Evolutionary conservation across 1,140 invertebrate species (phyloP).

Genomic region (Oscheius sp.): DNA sequence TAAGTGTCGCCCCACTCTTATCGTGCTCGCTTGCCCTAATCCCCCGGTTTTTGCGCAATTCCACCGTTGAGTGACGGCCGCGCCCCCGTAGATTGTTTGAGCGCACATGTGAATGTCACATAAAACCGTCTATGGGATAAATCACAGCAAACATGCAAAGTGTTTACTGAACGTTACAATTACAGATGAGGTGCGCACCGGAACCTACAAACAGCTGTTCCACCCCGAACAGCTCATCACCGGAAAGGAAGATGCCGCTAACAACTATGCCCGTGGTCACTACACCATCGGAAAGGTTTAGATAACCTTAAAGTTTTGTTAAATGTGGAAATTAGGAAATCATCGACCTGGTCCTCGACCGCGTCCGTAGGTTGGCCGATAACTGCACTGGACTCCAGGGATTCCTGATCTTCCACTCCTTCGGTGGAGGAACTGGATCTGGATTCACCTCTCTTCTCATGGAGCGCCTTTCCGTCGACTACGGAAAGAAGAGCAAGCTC

Average conservation of each 20-base stretch:
- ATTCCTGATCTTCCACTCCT: slow-evolving; percentile 85
- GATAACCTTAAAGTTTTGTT: background rate
- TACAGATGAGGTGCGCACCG: slow-evolving; percentile 62
- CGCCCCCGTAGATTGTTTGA: too few relatives aligned
- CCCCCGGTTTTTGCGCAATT: too few relatives aligned
- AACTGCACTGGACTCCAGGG: slow-evolving; percentile 79
- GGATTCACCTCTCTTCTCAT: slow-evolving; percentile 74
- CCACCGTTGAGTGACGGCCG: too few relatives aligned
- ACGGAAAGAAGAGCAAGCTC: slow-evolving; percentile 75
- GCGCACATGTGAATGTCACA: too few relatives aligned
- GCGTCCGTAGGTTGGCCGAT: slow-evolving; percentile 75
- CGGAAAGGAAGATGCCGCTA: slow-evolving; percentile 76
- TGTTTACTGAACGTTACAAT: too few relatives aligned
- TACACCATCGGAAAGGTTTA: slow-evolving; percentile 77
- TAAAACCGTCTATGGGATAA: too few relatives aligned
- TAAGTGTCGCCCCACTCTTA: slow-evolving; percentile 27
- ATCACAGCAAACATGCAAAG: too few relatives aligned
- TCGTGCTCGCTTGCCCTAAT: too few relatives aligned
- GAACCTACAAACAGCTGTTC: slow-evolving; percentile 61
- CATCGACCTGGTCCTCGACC: slow-evolving; percentile 71
- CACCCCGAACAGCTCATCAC: slow-evolving; percentile 63
- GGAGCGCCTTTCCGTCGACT: slow-evolving; percentile 71
- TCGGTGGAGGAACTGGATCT: slow-evolving; percentile 76
- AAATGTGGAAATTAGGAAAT: slow-evolving; percentile 60
- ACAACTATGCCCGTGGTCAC: slow-evolving; percentile 79